Evolutionary conservation across 2,113 vertebrate genomes (phyloP).

Genomic region (Pelusios castaneus): DNA sequence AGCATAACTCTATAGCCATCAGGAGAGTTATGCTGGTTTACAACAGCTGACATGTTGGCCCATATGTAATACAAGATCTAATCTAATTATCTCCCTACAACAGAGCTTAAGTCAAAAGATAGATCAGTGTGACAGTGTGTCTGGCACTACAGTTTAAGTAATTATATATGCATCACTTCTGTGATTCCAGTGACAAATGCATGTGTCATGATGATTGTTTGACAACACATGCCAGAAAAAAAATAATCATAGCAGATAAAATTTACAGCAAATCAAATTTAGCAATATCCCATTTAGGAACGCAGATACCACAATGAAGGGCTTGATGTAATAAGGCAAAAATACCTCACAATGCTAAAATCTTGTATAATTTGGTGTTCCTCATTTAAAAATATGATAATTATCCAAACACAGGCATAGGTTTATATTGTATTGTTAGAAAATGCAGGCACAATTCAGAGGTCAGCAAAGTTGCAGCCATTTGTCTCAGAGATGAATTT

Average conservation of each 20-base stretch:
- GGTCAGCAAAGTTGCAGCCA: neutral
- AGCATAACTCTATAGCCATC: neutral
- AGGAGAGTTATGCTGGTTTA: neutral
- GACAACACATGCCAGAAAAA: accelerated
- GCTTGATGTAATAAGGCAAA: neutral
- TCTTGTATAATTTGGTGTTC: neutral
- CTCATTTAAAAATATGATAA: neutral
- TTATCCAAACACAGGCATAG: neutral
- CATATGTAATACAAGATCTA: neutral
- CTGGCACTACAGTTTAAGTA: neutral
- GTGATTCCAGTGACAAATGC: neutral
- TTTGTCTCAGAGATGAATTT: neutral
- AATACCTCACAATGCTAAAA: neutral
- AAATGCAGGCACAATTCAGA: neutral
- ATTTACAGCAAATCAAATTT: neutral
- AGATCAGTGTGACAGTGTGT: neutral
- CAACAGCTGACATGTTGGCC: neutral
- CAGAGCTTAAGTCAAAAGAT: neutral
- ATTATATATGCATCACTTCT: neutral
- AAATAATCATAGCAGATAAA: neutral
- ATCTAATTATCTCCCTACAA: neutral
- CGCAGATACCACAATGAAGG: neutral
- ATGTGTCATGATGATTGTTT: neutral
- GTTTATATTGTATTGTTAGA: neutral
- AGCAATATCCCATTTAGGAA: neutral